Conservation (phyloP, 2,113 vertebrate species). For the Xenus cinereus region DNA sequence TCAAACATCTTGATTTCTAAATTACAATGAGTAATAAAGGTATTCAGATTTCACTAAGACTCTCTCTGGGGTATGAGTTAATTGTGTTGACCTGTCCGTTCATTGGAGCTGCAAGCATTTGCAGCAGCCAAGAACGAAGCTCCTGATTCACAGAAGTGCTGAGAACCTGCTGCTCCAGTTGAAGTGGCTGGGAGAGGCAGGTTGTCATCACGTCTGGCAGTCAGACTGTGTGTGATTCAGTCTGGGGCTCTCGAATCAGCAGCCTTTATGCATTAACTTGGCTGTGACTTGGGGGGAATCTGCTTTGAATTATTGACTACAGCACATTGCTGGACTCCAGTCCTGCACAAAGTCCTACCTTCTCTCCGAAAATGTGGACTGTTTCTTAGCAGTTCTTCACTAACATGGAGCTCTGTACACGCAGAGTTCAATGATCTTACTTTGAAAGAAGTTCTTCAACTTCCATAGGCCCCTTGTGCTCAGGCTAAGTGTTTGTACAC, state of each 20-base stretch:
- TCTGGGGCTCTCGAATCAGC: slow-evolving; percentile 12
- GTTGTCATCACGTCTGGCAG: slow-evolving; percentile 57
- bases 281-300: neutral
- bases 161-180: slow-evolving; percentile 65
- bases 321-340: neutral
- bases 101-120: neutral
- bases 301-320: neutral
- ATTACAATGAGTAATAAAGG: neutral
- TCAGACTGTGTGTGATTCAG: neutral
- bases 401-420: neutral
- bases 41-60: neutral
- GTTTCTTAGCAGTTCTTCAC: neutral
- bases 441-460: neutral
- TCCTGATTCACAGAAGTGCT: slow-evolving; percentile 36
- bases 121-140: neutral
- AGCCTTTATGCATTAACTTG: neutral
- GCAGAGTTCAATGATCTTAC: neutral
- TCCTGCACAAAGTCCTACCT: neutral
- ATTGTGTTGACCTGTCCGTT: neutral
- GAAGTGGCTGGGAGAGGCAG: slow-evolving; percentile 54
- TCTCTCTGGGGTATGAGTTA: neutral
- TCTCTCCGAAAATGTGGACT: neutral
- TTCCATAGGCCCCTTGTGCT: neutral
- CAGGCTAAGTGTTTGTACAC: neutral
- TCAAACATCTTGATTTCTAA: neutral